phyloP scores from a whole-genome alignment of 2,113 vertebrate species.

The Megalops atlanticus region DNA sequence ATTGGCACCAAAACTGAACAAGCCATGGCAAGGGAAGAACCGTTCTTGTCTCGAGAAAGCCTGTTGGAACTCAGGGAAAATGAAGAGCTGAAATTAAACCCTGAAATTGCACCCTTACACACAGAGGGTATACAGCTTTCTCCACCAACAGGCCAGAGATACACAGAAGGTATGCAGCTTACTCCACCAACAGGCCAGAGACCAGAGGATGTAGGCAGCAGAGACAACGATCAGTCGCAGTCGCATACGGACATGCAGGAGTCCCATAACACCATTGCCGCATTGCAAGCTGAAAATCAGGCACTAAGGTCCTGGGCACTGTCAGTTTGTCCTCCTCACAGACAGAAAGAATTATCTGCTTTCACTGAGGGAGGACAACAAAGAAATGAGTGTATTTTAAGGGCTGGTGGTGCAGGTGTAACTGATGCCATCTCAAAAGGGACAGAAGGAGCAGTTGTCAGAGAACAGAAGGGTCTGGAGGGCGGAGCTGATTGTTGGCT shows the following conservation, averaged over 20 bases:
- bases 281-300: constrained; percentile 23
- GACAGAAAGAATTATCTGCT: constrained; percentile 6
- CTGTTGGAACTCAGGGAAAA: constrained; percentile 43
- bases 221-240: neutral
- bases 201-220: neutral
- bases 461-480: neutral
- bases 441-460: neutral
- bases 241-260: neutral
- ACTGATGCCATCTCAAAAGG: neutral
- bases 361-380: neutral
- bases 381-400: neutral
- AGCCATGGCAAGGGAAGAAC: neutral
- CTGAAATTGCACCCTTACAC: neutral
- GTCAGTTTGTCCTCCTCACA: constrained; percentile 22
- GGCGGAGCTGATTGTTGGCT: neutral
- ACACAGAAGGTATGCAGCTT: neutral
- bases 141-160: neutral
- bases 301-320: constrained; percentile 22
- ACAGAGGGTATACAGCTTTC: neutral
- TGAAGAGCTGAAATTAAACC: constrained; percentile 49
- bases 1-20: constrained; percentile 27
- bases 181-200: neutral
- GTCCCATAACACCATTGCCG: neutral
- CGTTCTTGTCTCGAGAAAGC: neutral
- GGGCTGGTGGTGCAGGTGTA: neutral